A percentile compares a stretch with the other conserved stretches of the same genome.
Conservation (phyloP, 2,113 vertebrate genomes). For the Chionis minor region DNA sequence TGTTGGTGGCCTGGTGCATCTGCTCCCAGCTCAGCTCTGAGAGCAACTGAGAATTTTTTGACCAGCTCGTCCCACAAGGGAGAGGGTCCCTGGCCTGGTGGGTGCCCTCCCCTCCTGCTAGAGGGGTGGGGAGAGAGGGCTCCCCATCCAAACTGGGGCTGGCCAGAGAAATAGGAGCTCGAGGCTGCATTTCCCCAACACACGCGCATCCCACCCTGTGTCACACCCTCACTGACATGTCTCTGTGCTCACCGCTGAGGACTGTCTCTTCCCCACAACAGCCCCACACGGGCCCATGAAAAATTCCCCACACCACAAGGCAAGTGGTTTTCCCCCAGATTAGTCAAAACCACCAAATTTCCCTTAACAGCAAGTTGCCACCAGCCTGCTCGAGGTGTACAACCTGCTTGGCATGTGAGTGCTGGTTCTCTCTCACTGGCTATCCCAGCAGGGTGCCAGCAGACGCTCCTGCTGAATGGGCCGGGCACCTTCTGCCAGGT, state of each 20-base stretch:
- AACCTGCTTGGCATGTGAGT: background rate
- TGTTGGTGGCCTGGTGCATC: background rate
- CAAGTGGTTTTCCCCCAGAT: background rate
- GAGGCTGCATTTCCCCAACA: background rate
- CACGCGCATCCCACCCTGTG: no score
- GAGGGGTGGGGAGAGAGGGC: background rate
- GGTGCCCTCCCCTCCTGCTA: background rate
- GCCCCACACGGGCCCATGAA: background rate
- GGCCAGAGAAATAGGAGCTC: background rate
- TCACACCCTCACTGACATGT: fast-evolving
- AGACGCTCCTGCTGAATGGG: background rate
- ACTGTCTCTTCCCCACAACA: background rate
- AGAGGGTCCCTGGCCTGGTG: background rate
- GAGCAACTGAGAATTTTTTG: fast-evolving
- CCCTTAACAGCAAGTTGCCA: background rate
- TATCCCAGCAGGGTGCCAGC: background rate
- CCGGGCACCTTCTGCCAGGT: background rate
- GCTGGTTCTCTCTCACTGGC: background rate
- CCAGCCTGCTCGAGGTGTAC: background rate
- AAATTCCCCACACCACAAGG: background rate
- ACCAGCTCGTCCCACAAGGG: fast-evolving
- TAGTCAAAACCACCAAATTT: background rate
- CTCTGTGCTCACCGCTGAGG: background rate
- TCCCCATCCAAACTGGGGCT: background rate
- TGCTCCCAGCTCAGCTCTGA: background rate